Evolutionary conservation across 1,140 invertebrate genomes (phyloP).

Genomic region (Bombus balteatus): DNA sequence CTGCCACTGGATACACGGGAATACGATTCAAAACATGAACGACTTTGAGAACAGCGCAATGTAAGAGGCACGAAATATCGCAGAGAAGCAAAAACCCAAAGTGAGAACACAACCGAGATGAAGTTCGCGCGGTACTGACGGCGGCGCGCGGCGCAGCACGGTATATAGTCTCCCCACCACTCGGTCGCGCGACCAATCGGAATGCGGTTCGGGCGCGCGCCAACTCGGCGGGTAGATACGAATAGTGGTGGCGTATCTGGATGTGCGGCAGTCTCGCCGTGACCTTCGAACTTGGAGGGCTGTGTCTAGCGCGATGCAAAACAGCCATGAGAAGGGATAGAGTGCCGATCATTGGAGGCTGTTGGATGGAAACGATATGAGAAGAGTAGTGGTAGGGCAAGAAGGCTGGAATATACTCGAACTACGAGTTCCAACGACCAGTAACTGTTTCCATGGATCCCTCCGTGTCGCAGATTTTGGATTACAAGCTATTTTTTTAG

Average conservation of each 20-base stretch:
- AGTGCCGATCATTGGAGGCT: conserved; percentile 62
- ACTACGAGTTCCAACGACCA: conserved; percentile 29
- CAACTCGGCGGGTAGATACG: conserved; percentile 51
- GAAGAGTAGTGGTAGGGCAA: conserved; percentile 52
- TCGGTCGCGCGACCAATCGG: not conserved
- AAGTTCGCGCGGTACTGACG: conserved; percentile 65
- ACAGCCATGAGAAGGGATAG: conserved; percentile 61
- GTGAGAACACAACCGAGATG: not conserved
- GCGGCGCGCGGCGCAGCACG: conserved; percentile 52
- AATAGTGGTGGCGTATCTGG: conserved; percentile 29
- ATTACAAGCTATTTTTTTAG: not conserved
- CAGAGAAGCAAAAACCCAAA: not conserved
- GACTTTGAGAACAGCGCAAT: not conserved
- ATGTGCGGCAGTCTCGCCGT: conserved; percentile 56
- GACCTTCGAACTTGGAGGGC: conserved; percentile 76
- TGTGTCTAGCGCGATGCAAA: conserved; percentile 46
- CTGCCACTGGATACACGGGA: not conserved
- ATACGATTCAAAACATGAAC: not conserved
- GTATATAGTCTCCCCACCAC: conserved; percentile 62
- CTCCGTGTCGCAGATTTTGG: not conserved
- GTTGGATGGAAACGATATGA: conserved; percentile 14
- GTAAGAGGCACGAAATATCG: not conserved
- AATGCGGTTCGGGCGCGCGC: not conserved
- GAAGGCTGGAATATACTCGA: conserved; percentile 47
- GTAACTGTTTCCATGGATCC: conserved; percentile 5